Evolutionary conservation across 2,888 invertebrate genomes (phyloP).

Genomic region (Drosophila nr. perissopoda): DNA sequence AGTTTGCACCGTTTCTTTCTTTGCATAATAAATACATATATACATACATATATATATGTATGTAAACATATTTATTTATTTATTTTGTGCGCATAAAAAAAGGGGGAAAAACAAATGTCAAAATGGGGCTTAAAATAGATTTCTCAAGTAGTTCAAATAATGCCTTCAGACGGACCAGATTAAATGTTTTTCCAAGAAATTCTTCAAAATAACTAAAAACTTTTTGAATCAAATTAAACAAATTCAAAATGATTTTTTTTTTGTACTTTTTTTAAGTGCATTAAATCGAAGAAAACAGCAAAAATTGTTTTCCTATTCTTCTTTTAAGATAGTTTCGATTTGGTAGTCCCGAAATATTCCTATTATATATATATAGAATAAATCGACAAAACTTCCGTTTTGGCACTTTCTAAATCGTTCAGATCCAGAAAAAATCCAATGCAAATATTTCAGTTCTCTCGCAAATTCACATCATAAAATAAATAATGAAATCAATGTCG

Average conservation of each 20-base stretch:
- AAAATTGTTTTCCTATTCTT: not conserved
- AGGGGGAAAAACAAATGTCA: not conserved
- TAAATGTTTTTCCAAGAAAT: not conserved
- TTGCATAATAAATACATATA: conserved; percentile 17
- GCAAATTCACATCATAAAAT: not conserved
- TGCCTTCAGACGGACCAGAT: no score
- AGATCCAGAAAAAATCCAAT: not conserved
- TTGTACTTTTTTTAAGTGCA: not conserved
- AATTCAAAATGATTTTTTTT: not conserved
- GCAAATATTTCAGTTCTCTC: no score
- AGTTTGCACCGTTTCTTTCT: conserved; percentile 4
- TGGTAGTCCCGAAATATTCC: not conserved
- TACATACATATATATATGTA: not conserved
- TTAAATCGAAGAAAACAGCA: not conserved
- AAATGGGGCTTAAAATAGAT: not conserved
- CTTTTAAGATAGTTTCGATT: not conserved
- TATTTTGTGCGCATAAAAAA: not conserved
- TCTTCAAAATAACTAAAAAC: not conserved
- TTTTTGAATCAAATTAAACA: not conserved
- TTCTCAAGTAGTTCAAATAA: not conserved
- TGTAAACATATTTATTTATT: not conserved
- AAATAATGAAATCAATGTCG: conserved; percentile 2
- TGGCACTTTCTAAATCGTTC: no score
- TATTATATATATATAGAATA: not conserved
- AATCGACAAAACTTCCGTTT: not conserved